A percentile compares a stretch with the other conserved stretches of the same genome.
Conservation (phyloP, 2,888 invertebrate species). For the Tenodera sinensis region DNA sequence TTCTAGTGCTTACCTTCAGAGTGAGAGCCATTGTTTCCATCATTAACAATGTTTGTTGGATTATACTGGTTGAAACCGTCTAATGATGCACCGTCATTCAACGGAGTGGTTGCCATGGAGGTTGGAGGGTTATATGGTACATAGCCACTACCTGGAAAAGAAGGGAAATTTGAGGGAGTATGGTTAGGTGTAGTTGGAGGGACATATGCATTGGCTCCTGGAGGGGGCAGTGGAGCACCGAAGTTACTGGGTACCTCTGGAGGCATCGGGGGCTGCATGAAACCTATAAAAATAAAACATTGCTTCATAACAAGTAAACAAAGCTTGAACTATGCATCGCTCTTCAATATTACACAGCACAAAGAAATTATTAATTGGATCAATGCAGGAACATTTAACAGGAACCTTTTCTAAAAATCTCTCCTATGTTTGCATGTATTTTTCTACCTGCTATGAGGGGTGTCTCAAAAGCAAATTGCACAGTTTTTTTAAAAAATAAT, state of each 20-base stretch:
- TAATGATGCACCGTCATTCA: not conserved
- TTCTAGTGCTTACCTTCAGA: not conserved
- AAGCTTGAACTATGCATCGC: too few relatives aligned
- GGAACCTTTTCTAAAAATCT: too few relatives aligned
- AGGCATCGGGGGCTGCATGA: not conserved
- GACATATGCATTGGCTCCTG: conserved; percentile 4
- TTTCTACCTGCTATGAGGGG: too few relatives aligned
- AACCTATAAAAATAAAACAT: not conserved
- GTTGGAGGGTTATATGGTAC: conserved; percentile 47
- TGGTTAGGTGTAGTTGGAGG: conserved; percentile 22
- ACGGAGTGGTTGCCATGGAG: not conserved
- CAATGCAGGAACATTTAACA: too few relatives aligned
- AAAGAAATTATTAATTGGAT: too few relatives aligned
- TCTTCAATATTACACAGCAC: too few relatives aligned
- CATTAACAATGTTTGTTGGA: not conserved
- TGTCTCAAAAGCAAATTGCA: too few relatives aligned
- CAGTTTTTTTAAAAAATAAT: too few relatives aligned
- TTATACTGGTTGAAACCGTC: not conserved
- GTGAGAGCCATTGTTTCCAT: not conserved
- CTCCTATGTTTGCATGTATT: too few relatives aligned
- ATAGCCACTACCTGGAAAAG: conserved; percentile 44
- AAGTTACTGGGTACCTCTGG: not conserved
- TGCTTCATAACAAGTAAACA: not conserved
- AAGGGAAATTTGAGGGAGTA: conserved; percentile 37
- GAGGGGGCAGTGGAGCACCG: not conserved